Conservation (phyloP, 2,113 vertebrate species). For the Butorides virescens region DNA sequence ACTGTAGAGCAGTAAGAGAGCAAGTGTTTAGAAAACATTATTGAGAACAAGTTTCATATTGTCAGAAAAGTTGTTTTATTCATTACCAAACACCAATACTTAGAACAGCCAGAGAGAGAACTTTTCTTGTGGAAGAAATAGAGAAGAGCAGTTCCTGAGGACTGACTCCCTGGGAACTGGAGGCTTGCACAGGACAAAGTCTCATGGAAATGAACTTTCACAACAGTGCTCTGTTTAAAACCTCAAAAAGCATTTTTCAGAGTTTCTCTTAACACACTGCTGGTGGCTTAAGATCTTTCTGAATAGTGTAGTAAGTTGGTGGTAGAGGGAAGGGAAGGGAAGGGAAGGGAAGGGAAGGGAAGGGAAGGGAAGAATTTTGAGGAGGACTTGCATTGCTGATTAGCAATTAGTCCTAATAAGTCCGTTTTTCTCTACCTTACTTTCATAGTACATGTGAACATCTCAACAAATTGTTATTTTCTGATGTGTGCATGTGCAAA, state of each 20-base stretch:
- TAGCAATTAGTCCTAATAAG: neutral
- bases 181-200: neutral
- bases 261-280: neutral
- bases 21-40: neutral
- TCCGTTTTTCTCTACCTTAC: neutral
- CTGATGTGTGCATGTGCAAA: neutral
- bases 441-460: neutral
- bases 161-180: neutral
- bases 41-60: neutral
- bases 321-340: neutral
- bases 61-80: neutral
- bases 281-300: neutral
- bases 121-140: neutral
- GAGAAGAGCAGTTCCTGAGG: neutral
- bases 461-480: neutral
- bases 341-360: too few species aligned
- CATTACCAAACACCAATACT: neutral
- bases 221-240: neutral
- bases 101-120: neutral
- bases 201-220: neutral
- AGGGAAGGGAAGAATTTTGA: neutral
- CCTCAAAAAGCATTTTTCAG: neutral
- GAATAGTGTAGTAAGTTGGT: neutral
- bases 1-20: neutral
- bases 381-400: neutral